Evolutionary conservation across 2,888 invertebrate species (phyloP).

Genomic region (Melanargia galathea): DNA sequence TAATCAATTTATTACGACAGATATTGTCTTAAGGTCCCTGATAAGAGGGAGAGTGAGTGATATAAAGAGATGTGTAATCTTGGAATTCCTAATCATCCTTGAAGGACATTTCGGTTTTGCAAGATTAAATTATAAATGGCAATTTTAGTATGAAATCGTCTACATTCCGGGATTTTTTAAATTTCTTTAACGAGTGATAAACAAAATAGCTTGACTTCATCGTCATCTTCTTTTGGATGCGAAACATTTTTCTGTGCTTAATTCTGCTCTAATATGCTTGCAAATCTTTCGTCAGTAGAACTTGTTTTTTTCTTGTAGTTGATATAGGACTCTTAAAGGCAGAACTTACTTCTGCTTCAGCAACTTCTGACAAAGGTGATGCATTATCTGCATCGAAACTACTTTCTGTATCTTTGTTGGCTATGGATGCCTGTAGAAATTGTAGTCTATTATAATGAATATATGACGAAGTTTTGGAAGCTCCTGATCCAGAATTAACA

Average conservation of each 20-base stretch:
- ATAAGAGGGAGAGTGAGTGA: no score
- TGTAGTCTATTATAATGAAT: constrained; percentile 41
- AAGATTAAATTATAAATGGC: constrained; percentile 42
- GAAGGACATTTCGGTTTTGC: constrained; percentile 18
- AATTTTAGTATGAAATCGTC: constrained; percentile 40
- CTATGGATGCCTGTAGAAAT: constrained; percentile 37
- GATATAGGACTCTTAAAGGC: constrained; percentile 31
- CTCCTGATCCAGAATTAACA: constrained; percentile 42
- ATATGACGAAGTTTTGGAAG: constrained; percentile 40
- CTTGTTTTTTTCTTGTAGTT: constrained; percentile 41
- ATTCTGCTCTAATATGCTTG: constrained; percentile 41
- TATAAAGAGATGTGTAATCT: no score
- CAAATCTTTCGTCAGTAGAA: constrained; percentile 43
- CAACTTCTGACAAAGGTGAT: constrained; percentile 41
- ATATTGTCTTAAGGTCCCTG: no score
- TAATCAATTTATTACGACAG: no score
- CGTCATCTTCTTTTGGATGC: constrained; percentile 40
- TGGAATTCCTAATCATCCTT: no score
- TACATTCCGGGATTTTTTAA: constrained; percentile 40
- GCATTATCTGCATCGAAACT: constrained; percentile 28
- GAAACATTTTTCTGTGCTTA: constrained; percentile 41
- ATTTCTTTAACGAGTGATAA: constrained; percentile 40
- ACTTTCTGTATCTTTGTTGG: constrained; percentile 40
- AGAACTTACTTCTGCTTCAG: constrained; percentile 39
- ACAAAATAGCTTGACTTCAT: constrained; percentile 42